These are phyloP conservation scores for Pundamilia nyererei DNA, from an alignment of 2,113 vertebrate genomes.

Conservation along the genomic window DNA sequence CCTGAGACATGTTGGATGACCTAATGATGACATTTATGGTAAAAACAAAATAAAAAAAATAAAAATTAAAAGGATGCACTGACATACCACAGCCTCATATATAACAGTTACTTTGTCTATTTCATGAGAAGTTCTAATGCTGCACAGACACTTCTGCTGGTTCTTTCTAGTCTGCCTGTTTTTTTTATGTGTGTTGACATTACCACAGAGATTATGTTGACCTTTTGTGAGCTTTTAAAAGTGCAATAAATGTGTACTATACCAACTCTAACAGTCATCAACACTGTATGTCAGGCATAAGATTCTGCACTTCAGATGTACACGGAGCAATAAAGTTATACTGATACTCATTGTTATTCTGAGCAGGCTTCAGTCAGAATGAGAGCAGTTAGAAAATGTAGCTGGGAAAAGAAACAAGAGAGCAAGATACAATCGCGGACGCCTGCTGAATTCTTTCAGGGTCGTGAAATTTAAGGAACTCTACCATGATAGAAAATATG, in stretches of 20 bases:
- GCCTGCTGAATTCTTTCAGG: conserved; percentile 2
- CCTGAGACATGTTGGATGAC: no score
- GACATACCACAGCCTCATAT: no score
- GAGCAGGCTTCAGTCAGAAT: not conserved
- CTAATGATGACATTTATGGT: no score
- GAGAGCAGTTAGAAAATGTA: not conserved
- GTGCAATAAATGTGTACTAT: not conserved
- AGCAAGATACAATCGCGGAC: conserved; percentile 20
- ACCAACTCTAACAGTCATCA: not conserved
- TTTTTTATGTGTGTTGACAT: not conserved
- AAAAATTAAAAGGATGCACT: no score
- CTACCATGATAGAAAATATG: conserved; percentile 33
- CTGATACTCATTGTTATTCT: not conserved
- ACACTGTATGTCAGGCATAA: not conserved
- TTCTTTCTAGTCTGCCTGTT: not conserved
- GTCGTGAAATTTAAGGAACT: conserved; percentile 19
- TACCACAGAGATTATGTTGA: not conserved
- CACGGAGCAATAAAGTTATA: not conserved
- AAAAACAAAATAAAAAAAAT: no score
- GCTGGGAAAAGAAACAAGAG: not conserved
- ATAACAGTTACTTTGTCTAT: no score
- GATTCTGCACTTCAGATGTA: not conserved
- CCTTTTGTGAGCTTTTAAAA: not conserved
- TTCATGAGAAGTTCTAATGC: no score
- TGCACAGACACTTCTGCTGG: not conserved